phyloP scores from a whole-genome alignment of 2,797 vertebrate species.

The Poecilia picta region DNA sequence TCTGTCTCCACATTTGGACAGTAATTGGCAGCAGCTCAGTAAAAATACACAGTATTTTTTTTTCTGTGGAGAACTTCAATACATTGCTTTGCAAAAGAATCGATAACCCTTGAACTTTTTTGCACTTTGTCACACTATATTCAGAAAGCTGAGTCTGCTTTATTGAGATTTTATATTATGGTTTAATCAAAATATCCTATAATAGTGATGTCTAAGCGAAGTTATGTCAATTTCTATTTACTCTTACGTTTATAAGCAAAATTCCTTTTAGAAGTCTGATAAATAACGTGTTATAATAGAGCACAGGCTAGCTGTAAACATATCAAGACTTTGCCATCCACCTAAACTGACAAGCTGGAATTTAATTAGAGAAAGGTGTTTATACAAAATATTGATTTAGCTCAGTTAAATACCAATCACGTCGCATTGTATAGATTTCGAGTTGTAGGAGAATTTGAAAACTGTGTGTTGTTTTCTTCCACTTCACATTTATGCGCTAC shows the following conservation, averaged over 20 bases:
- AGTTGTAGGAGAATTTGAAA: background rate
- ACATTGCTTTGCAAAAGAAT: background rate
- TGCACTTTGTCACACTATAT: background rate
- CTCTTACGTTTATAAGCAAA: background rate
- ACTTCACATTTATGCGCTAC: background rate
- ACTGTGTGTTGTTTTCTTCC: background rate
- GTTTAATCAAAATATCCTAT: background rate
- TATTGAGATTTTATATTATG: background rate
- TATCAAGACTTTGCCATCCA: background rate
- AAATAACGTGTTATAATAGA: background rate
- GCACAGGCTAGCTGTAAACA: background rate
- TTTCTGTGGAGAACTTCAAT: constrained; percentile 20
- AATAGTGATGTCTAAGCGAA: background rate
- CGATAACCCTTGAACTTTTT: background rate
- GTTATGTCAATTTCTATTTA: background rate
- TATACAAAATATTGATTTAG: background rate
- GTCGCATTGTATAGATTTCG: background rate
- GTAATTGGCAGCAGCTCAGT: constrained; percentile 17
- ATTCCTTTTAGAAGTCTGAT: background rate
- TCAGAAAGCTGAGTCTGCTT: background rate
- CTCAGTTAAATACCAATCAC: background rate
- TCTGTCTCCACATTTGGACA: constrained; percentile 25
- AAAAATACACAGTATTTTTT: constrained; percentile 7
- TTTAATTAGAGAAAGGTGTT: background rate
- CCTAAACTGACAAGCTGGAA: background rate